These are phyloP conservation scores for Lethenteron camtschaticum DNA, from an alignment of 2,113 vertebrate genomes.

Conservation along the genomic window DNA sequence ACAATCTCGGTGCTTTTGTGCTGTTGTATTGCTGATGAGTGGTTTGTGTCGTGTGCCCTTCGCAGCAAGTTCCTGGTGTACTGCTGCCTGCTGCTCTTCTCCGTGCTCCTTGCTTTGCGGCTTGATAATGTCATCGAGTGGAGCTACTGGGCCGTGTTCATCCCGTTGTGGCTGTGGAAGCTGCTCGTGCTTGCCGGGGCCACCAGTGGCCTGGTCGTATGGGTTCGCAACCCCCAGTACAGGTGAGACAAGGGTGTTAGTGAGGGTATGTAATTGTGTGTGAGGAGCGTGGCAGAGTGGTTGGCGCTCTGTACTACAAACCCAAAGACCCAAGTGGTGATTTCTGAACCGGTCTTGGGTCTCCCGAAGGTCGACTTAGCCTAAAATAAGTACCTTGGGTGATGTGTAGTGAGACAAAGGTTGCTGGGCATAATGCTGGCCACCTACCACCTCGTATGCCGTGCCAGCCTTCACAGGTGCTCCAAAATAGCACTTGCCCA, in stretches of 20 bases:
- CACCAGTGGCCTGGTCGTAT: slow-evolving; percentile 74
- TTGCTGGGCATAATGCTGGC: no score
- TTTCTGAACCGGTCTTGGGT: no score
- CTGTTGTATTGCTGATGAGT: neutral
- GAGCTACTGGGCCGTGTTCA: slow-evolving; percentile 96
- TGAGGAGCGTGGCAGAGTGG: neutral
- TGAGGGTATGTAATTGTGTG: neutral
- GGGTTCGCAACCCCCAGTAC: slow-evolving; percentile 91
- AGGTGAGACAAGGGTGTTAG: slow-evolving; percentile 28
- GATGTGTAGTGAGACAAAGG: no score
- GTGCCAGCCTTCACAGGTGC: no score
- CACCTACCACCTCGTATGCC: no score
- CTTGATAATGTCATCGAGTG: slow-evolving; percentile 83
- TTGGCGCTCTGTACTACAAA: no score
- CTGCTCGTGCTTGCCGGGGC: slow-evolving; percentile 83
- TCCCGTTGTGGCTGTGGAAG: slow-evolving; percentile 96
- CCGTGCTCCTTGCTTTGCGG: slow-evolving; percentile 63
- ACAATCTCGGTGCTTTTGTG: slow-evolving; percentile 8
- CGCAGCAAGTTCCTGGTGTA: slow-evolving; percentile 94
- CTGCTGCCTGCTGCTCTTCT: slow-evolving; percentile 82
- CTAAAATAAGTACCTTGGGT: no score
- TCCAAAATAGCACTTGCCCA: no score
- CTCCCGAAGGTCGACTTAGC: no score
- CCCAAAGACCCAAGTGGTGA: no score
- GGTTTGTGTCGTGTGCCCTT: slow-evolving; percentile 5